These are phyloP conservation scores for Brenthis daphne DNA, from an alignment of 2,888 invertebrate species.

Conservation along the genomic window DNA sequence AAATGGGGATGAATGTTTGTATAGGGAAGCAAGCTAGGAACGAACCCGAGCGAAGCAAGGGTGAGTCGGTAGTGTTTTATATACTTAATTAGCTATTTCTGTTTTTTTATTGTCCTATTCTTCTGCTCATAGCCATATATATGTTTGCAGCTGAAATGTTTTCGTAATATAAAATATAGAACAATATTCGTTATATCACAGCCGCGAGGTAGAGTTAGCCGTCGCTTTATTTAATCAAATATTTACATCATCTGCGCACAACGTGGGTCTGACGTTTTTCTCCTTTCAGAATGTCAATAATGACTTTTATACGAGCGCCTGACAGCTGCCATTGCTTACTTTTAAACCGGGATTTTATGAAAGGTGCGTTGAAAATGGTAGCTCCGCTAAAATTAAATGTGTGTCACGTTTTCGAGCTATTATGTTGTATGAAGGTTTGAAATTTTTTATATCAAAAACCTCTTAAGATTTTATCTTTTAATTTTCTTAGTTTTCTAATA, in stretches of 20 bases:
- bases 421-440: too few species aligned
- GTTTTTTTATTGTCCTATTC: not conserved
- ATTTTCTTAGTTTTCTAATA: too few species aligned
- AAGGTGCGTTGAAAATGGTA: conserved; percentile 19
- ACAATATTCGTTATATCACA: conserved; percentile 21
- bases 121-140: conserved; percentile 1
- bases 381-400: conserved; percentile 1
- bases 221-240: conserved; percentile 59
- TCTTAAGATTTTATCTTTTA: too few species aligned
- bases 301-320: conserved; percentile 49
- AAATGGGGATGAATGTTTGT: too few species aligned
- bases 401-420: conserved; percentile 5
- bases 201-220: conserved; percentile 31
- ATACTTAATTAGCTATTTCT: too few species aligned
- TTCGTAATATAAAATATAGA: conserved; percentile 14
- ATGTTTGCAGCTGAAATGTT: conserved; percentile 6
- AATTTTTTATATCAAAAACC: too few species aligned
- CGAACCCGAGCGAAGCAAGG: too few species aligned
- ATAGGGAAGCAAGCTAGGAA: too few species aligned
- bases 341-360: conserved; percentile 18
- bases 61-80: too few species aligned
- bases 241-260: conserved; percentile 61
- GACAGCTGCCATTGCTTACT: conserved; percentile 26
- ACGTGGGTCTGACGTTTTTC: conserved; percentile 71
- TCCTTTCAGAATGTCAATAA: conserved; percentile 69